Evolutionary conservation across 2,797 vertebrate species (phyloP).

Genomic region (Melanotaenia nigrans): DNA sequence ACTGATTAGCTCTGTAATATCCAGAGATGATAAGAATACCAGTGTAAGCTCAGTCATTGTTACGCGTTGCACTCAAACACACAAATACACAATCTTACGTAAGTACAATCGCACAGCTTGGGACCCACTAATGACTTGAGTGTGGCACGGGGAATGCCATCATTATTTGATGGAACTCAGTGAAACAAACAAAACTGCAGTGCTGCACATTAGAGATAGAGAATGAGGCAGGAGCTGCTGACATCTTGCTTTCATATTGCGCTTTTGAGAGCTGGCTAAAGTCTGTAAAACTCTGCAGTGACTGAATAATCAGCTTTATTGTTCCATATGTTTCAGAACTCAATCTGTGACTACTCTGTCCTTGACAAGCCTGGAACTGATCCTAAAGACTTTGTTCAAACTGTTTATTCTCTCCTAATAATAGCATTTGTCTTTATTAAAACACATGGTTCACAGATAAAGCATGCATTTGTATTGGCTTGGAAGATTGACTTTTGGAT

Average conservation of each 20-base stretch:
- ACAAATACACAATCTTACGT: constrained; percentile 55
- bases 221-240: constrained; percentile 47
- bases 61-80: constrained; percentile 38
- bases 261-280: constrained; percentile 56
- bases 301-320: constrained; percentile 65
- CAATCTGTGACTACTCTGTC: constrained; percentile 37
- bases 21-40: constrained; percentile 63
- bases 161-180: constrained; percentile 61
- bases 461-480: constrained; percentile 24
- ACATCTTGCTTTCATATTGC: constrained; percentile 65
- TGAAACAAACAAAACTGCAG: constrained; percentile 64
- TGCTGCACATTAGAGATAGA: constrained; percentile 63
- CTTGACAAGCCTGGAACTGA: constrained; percentile 27
- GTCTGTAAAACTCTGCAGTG: constrained; percentile 34
- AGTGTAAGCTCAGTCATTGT: constrained; percentile 58
- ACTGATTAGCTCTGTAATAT: constrained; percentile 67
- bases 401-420: constrained; percentile 22
- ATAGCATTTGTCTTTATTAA: constrained; percentile 42
- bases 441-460: constrained; percentile 29
- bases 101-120: constrained; percentile 64
- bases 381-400: constrained; percentile 33
- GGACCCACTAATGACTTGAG: constrained; percentile 68
- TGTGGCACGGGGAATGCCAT: constrained; percentile 56
- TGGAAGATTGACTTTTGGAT: constrained; percentile 37
- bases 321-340: constrained; percentile 48